Conservation (phyloP, 2,888 invertebrate genomes). For the Lypha dubia region DNA sequence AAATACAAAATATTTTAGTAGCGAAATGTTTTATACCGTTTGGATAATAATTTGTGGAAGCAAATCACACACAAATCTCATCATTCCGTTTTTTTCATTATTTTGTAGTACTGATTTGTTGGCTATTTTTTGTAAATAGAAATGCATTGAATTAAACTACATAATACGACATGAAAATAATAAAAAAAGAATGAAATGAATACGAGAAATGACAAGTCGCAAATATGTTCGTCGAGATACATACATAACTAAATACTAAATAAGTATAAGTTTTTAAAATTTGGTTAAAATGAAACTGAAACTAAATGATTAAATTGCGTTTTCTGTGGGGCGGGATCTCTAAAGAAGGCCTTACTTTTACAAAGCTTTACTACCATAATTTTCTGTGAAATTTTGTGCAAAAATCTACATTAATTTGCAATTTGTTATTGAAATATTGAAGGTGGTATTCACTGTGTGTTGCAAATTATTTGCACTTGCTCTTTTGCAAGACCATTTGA, state of each 20-base stretch:
- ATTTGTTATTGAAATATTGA: constrained; percentile 34
- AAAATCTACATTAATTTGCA: constrained; percentile 63
- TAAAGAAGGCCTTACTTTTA: constrained; percentile 26
- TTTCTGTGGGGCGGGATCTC: constrained; percentile 10
- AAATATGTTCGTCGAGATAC: neutral
- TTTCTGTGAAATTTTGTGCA: constrained; percentile 63
- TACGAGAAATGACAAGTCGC: neutral
- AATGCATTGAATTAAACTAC: neutral
- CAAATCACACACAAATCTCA: neutral
- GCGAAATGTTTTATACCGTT: neutral
- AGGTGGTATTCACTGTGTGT: too few relatives aligned
- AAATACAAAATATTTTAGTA: neutral
- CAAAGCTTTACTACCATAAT: constrained; percentile 53
- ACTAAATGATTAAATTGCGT: constrained; percentile 28
- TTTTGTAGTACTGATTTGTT: neutral
- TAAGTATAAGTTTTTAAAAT: neutral
- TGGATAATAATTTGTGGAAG: neutral
- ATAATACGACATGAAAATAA: neutral
- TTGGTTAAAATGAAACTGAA: constrained; percentile 19
- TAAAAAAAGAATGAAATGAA: constrained; percentile 3
- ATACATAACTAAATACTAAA: neutral
- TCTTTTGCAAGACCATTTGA: too few relatives aligned
- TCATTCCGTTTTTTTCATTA: neutral
- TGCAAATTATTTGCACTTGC: too few relatives aligned
- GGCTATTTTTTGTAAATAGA: neutral